phyloP scores from a whole-genome alignment of 2,888 invertebrate genomes.

The Chalcis sispes region DNA sequence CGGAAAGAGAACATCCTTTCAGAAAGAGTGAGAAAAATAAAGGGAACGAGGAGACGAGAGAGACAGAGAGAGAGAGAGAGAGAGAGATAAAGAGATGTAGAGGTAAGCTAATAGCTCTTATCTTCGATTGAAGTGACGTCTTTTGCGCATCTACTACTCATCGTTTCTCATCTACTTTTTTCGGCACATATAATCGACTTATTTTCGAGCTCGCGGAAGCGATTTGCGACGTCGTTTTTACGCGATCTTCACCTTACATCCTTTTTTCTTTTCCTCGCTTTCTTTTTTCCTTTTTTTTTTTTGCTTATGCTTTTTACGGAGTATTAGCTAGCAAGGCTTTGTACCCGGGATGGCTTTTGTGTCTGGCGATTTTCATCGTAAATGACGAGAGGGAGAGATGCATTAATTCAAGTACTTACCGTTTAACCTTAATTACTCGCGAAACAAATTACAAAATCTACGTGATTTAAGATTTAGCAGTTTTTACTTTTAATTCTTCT shows the following conservation, averaged over 20 bases:
- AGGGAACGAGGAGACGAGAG: neutral
- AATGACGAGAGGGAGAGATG: neutral
- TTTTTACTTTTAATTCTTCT: too few relatives aligned
- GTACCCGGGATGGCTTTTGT: constrained; percentile 27
- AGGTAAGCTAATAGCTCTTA: too few relatives aligned
- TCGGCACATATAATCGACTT: constrained; percentile 54
- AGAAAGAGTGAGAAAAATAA: too few relatives aligned
- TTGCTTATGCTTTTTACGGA: too few relatives aligned
- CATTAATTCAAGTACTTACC: constrained; percentile 37
- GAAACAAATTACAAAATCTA: too few relatives aligned
- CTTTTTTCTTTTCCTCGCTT: neutral
- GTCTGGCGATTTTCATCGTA: constrained; percentile 2
- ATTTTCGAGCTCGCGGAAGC: constrained; percentile 41
- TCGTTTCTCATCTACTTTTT: constrained; percentile 37
- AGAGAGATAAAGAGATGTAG: constrained; percentile 23
- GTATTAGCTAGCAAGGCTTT: neutral
- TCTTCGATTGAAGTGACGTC: too few relatives aligned
- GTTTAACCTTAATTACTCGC: constrained; percentile 16
- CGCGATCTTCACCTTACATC: neutral
- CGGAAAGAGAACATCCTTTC: constrained; percentile 3
- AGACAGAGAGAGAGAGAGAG: constrained; percentile 9
- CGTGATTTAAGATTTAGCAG: too few relatives aligned
- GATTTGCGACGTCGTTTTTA: constrained; percentile 11
- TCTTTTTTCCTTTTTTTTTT: too few relatives aligned
- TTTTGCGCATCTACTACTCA: too few relatives aligned